Conservation (phyloP, 2,888 invertebrate species). For the Drosophila tanythrix region DNA sequence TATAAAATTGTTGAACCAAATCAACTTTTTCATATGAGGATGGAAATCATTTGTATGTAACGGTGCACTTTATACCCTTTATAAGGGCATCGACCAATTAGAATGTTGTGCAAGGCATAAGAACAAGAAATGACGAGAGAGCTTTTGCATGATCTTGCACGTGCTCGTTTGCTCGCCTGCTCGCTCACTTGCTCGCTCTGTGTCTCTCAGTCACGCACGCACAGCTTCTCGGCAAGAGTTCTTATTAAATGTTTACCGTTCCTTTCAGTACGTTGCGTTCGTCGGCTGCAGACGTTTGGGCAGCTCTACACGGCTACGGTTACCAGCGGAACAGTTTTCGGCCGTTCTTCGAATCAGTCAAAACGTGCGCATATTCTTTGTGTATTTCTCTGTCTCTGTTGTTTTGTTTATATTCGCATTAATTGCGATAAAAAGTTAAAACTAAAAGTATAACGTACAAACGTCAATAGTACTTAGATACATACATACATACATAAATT, state of each 20-base stretch:
- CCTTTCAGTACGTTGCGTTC: constrained; percentile 60
- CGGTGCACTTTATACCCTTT: background rate
- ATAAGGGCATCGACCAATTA: background rate
- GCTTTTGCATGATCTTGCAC: constrained; percentile 58
- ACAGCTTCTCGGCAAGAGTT: constrained; percentile 48
- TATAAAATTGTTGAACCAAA: background rate
- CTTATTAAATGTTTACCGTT: constrained; percentile 48
- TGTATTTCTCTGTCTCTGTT: constrained; percentile 11
- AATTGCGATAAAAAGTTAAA: constrained; percentile 58
- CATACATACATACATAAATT: background rate
- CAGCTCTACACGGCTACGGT: constrained; percentile 10
- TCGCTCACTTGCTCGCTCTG: constrained; percentile 6
- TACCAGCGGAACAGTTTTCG: constrained; percentile 34
- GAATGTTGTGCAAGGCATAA: constrained; percentile 12
- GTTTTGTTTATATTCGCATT: constrained; percentile 64
- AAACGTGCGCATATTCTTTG: constrained; percentile 61
- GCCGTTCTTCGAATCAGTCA: constrained; percentile 48
- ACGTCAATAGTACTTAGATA: background rate
- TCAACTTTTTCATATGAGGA: background rate
- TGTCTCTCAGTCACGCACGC: constrained; percentile 27
- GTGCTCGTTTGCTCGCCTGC: constrained; percentile 34
- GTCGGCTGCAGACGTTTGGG: constrained; percentile 52
- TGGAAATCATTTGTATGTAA: background rate
- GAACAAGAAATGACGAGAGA: constrained; percentile 11
- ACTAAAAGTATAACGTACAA: constrained; percentile 49